Conservation (phyloP, 2,888 invertebrate genomes). For the Strigamia maritima region DNA sequence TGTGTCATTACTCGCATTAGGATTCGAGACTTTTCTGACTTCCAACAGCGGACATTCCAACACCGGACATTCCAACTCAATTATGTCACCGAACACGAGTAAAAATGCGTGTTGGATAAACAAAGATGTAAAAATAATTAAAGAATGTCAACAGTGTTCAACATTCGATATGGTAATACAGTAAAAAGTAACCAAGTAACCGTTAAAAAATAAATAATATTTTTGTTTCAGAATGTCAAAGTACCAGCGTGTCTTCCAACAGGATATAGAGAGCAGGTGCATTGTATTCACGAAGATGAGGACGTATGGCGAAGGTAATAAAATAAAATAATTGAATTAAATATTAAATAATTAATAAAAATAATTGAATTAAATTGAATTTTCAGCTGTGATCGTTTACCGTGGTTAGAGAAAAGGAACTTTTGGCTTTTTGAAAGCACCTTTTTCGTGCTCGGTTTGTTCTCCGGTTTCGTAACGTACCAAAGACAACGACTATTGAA, state of each 20-base stretch:
- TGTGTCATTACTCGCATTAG: conserved; percentile 73
- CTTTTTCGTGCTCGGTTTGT: conserved; percentile 64
- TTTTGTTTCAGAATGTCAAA: neutral
- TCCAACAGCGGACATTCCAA: conserved; percentile 57
- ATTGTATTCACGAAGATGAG: conserved; percentile 68
- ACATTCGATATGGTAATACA: neutral
- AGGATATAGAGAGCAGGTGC: conserved; percentile 76
- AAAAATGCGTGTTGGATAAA: conserved; percentile 62
- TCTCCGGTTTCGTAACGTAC: conserved; percentile 65
- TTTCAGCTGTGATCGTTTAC: conserved; percentile 78
- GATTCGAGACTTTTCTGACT: conserved; percentile 74
- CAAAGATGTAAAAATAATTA: conserved; percentile 68
- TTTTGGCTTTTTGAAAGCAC: conserved; percentile 79
- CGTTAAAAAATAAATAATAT: neutral
- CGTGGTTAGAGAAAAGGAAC: conserved; percentile 75
- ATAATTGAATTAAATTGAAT: conserved; percentile 31
- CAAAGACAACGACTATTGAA: conserved; percentile 66
- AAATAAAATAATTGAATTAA: conserved; percentile 36
- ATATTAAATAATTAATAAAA: conserved; percentile 17
- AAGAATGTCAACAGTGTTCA: conserved; percentile 81
- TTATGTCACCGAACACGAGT: conserved; percentile 56
- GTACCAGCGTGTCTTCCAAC: conserved; percentile 73
- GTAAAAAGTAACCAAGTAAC: neutral
- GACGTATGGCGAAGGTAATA: conserved; percentile 71
- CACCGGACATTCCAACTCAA: conserved; percentile 60